Conservation (phyloP, 2,888 invertebrate genomes). For the Cyclophora punctaria region DNA sequence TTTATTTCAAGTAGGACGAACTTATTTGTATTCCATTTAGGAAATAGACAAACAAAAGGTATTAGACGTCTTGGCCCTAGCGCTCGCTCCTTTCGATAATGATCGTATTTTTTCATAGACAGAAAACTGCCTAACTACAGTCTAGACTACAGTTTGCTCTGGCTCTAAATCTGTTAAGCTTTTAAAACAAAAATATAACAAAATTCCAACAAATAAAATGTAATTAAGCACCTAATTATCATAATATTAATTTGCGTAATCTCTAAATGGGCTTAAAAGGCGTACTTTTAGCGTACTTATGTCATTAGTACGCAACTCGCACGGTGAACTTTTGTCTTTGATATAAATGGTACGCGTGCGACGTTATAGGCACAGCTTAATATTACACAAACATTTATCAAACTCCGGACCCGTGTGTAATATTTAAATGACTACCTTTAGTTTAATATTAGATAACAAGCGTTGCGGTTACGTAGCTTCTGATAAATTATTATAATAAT, state of each 20-base stretch:
- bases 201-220: slow-evolving; percentile 1
- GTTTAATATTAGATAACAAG: slow-evolving; percentile 17
- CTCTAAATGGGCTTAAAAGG: slow-evolving; percentile 12
- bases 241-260: slow-evolving; percentile 8
- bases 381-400: slow-evolving; percentile 18
- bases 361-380: slow-evolving; percentile 6
- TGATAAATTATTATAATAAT: too few species aligned
- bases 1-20: too few species aligned
- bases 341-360: slow-evolving; percentile 1
- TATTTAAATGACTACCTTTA: slow-evolving; percentile 14
- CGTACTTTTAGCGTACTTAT: slow-evolving; percentile 13
- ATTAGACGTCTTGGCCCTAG: too few species aligned
- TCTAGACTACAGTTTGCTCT: too few species aligned
- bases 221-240: neutral
- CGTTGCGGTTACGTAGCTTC: too few species aligned
- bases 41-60: too few species aligned
- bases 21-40: too few species aligned
- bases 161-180: too few species aligned
- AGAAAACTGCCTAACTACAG: too few species aligned
- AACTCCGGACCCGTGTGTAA: slow-evolving; percentile 16
- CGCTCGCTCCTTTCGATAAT: too few species aligned
- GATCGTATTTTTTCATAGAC: too few species aligned
- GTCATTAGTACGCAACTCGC: slow-evolving; percentile 11
- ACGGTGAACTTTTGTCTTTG: slow-evolving; percentile 5
- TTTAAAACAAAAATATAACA: too few species aligned